Base-by-base conservation (phyloP, 64 coral and sea anemone genomes). In the Montipora capricornis region DNA sequence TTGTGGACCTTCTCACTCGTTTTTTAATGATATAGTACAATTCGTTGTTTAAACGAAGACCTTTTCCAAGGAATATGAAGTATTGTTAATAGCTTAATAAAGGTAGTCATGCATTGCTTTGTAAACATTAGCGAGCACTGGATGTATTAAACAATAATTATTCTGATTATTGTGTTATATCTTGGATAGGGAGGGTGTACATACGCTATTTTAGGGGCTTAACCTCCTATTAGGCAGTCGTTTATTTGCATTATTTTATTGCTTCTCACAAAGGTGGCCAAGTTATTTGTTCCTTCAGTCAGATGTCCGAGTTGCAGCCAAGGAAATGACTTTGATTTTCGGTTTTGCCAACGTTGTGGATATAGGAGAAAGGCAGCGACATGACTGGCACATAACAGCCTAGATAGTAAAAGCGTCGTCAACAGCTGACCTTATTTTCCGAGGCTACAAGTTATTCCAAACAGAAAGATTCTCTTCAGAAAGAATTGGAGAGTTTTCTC, bases 251-350 rank as follows among this genome's bases (percentile, higher is more conserved):
- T 15, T 13, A 12, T 66, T 66, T 73, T 73, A 73, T 73, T 73
- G 5, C 5, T 22, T 73, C 74, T 89, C 50, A 50, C 87, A 5
- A 51, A n/a, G n/a, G 75, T 89, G 73, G 73, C 73, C 37, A 75
- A 75, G 9, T 46, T 75, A 22, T 75, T 46, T 46, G 73, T 75
- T 75, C 26, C 37, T 44, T 78, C 87, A 29, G 74, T 89, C 8
- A 53, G 80, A 14, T 92, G 90, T 49, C 81, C 81, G 5, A 44
- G n/a, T 11, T 93, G 91, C 19, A 26, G 67, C 24, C 91, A 87
- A 78, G 81, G 81, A 8, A 86, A 93, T 58, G 81, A 93, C 52
- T 51, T 53, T 85, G 73, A 92, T 60, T 89, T 89, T 60, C 87
- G 87, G 20, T 77, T 77, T 61, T 89, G 87, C 74, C 73, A 89